Conservation (phyloP, 2,113 vertebrate genomes). For the Chiloscyllium plagiosum region DNA sequence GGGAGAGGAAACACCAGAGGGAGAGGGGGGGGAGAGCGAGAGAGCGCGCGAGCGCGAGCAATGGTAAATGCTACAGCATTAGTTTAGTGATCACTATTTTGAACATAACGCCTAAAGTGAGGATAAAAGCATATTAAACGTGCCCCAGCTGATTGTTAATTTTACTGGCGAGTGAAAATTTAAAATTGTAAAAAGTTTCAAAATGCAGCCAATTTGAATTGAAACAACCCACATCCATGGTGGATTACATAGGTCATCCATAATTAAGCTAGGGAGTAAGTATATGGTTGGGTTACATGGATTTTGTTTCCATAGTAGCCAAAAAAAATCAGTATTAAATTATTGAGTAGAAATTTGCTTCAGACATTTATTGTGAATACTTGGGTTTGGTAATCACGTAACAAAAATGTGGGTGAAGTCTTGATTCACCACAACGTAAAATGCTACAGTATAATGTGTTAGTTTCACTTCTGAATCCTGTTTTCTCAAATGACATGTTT, state of each 20-base stretch:
- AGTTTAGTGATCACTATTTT: neutral
- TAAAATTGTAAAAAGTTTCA: neutral
- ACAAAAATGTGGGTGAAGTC: neutral
- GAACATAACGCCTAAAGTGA: neutral
- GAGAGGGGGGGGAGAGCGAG: neutral
- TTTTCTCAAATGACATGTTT: neutral
- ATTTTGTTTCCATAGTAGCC: slow-evolving; percentile 1
- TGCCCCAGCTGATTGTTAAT: neutral
- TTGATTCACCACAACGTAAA: neutral
- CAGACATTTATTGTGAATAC: neutral
- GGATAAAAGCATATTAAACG: slow-evolving; percentile 3
- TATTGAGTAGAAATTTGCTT: neutral
- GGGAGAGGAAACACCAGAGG: neutral
- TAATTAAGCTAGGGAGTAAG: neutral
- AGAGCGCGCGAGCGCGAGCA: no score
- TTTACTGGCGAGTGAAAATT: neutral
- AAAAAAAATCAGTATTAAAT: neutral
- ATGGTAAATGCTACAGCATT: neutral
- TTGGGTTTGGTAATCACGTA: neutral
- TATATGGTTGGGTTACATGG: neutral
- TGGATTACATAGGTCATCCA: neutral
- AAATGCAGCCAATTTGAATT: neutral
- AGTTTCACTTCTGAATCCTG: neutral
- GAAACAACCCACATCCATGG: neutral
- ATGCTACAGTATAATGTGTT: neutral